Conservation (phyloP, 2,797 vertebrate species). For the Spinus olivaceus region DNA sequence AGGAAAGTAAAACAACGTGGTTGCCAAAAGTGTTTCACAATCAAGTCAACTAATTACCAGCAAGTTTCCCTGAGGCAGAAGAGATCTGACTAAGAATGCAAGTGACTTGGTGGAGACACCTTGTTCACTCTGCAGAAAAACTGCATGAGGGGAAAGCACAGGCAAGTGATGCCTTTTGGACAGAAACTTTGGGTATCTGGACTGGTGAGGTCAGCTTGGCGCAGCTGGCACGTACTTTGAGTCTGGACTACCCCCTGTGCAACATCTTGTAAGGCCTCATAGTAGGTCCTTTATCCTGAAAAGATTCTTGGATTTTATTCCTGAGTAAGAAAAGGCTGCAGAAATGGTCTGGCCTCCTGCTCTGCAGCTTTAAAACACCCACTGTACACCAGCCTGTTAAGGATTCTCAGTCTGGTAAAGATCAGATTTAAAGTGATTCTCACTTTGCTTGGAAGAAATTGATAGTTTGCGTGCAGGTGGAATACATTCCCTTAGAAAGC, state of each 20-base stretch:
- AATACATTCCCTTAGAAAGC: background rate
- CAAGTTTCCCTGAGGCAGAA: background rate
- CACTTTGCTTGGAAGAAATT: background rate
- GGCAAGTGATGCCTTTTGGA: background rate
- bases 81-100: background rate
- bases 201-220: background rate
- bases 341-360: background rate
- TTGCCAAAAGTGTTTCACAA: background rate
- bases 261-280: background rate
- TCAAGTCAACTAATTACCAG: background rate
- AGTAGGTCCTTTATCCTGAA: slow-evolving; percentile 1
- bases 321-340: background rate
- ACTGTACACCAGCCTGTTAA: background rate
- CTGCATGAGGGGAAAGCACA: background rate
- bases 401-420: background rate
- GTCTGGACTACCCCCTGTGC: background rate
- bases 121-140: background rate
- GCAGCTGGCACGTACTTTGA: background rate
- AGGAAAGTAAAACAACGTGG: background rate
- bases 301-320: slow-evolving; percentile 4
- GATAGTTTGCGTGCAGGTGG: background rate
- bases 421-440: background rate
- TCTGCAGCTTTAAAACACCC: background rate
- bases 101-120: background rate
- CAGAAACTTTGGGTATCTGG: slow-evolving; percentile 4